Conservation (phyloP, 2,113 vertebrate genomes). For the Upupa epops region DNA sequence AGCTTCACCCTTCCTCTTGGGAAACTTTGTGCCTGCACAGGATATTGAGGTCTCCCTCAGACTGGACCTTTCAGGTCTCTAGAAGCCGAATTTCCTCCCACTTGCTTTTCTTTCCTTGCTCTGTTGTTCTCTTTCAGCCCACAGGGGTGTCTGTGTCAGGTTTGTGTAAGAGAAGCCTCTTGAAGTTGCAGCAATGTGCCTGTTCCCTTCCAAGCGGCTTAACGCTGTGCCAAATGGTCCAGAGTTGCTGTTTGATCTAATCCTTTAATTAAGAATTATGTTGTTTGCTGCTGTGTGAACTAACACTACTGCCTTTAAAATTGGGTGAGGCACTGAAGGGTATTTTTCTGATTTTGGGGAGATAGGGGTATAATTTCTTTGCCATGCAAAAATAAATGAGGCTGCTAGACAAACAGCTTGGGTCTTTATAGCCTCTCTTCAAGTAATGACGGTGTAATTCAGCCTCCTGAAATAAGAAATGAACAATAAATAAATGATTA, state of each 20-base stretch:
- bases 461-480: not conserved
- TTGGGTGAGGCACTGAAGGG: not conserved
- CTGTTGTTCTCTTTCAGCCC: not conserved
- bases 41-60: fast-evolving
- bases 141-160: not conserved
- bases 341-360: not conserved
- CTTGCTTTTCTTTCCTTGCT: not conserved
- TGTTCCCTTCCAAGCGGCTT: not conserved
- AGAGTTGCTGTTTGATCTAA: conserved; percentile 11
- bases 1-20: not conserved
- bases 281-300: not conserved
- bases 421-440: conserved; percentile 29
- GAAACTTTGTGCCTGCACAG: not conserved
- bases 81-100: not conserved
- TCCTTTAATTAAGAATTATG: not conserved
- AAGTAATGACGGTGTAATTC: conserved; percentile 28
- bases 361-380: not conserved
- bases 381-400: not conserved
- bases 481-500: conserved; percentile 36
- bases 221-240: not conserved
- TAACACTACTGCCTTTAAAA: not conserved
- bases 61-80: not conserved
- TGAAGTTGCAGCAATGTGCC: not conserved
- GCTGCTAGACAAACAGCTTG: conserved; percentile 24
- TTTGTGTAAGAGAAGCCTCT: not conserved